Percentiles rank a stretch among this genome's conserved stretches.
Conservation (phyloP, 2,113 vertebrate genomes). For the Sylvia atricapilla region DNA sequence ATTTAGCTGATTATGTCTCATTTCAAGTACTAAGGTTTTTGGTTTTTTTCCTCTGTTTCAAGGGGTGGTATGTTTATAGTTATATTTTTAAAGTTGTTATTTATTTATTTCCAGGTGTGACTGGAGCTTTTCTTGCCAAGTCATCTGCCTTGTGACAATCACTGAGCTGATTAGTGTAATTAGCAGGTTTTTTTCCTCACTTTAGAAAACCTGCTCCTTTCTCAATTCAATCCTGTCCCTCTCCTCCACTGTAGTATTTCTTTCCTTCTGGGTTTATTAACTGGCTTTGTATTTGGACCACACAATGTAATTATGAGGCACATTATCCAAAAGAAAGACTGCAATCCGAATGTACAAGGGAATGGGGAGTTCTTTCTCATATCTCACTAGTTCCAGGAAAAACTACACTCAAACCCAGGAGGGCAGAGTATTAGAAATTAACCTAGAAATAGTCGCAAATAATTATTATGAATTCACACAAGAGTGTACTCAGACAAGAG, state of each 20-base stretch:
- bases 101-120: background rate
- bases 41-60: background rate
- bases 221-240: background rate
- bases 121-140: background rate
- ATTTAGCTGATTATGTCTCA: background rate
- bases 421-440: background rate
- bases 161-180: background rate
- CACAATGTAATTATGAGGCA: background rate
- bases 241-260: background rate
- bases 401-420: background rate
- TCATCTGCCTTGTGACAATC: background rate
- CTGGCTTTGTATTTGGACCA: background rate
- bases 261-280: background rate
- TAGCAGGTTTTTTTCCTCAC: background rate
- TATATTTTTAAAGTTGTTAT: background rate
- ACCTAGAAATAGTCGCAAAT: background rate
- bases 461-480: background rate
- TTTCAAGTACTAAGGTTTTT: background rate
- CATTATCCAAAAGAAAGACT: background rate
- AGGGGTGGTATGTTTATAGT: background rate
- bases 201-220: background rate
- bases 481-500: background rate
- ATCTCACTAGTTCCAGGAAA: background rate
- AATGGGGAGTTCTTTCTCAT: background rate
- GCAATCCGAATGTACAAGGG: background rate